These are phyloP conservation scores for Smithornis capensis DNA, from an alignment of 2,113 vertebrate genomes.

Conservation along the genomic window DNA sequence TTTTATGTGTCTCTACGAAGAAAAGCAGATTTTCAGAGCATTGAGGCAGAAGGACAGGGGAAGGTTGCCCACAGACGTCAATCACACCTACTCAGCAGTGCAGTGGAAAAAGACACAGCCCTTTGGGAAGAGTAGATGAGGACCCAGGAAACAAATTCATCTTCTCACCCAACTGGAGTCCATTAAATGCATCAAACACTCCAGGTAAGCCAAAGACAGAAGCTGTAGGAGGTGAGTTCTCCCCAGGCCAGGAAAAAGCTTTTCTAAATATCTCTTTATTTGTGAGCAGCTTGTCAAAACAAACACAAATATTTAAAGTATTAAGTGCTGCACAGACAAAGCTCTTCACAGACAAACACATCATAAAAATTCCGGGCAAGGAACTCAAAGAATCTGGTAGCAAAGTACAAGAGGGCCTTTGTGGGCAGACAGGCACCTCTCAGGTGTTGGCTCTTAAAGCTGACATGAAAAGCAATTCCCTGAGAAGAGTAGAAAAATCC, in stretches of 20 bases:
- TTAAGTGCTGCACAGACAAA: background rate
- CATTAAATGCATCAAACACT: background rate
- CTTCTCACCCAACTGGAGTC: background rate
- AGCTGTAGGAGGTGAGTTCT: background rate
- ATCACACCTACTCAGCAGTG: background rate
- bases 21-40: background rate
- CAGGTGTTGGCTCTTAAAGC: background rate
- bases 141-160: background rate
- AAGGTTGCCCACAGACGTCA: background rate
- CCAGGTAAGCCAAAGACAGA: background rate
- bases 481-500: conserved; percentile 16
- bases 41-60: background rate
- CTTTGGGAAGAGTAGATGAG: background rate
- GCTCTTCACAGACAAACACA: background rate
- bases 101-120: background rate
- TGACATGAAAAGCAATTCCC: background rate
- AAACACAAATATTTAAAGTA: background rate
- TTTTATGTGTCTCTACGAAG: background rate
- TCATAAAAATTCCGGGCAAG: background rate
- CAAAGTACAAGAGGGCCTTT: background rate
- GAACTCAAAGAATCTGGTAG: background rate
- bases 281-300: background rate
- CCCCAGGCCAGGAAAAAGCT: background rate
- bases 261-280: background rate
- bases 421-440: background rate